Base-by-base conservation (phyloP, 30 jellyfish, hydroid and myxozoan genomes). In the Aurelia sp. region DNA sequence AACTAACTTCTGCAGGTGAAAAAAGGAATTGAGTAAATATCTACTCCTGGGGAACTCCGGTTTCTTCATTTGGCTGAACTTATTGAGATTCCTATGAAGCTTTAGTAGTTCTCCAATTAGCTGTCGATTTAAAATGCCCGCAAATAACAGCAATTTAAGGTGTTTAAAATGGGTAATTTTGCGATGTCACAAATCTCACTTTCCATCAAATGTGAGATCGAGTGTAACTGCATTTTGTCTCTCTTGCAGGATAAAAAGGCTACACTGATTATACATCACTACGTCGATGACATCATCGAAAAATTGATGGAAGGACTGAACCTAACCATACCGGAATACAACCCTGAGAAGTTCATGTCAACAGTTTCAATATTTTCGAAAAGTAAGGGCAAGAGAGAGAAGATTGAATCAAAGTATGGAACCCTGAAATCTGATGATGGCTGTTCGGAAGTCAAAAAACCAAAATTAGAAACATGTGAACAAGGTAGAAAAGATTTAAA, bases 211-310 rank as follows among this genome's bases (percentile, higher is more conserved):
- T 5, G 7, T 2, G 50, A 38, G 50, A 4, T 7, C 2, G 7
- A 7, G 0, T 30, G 1, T 19, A 17, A 18, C 9, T 31, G 20
- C 52, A 66, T 30, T 67, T 17, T 76, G 16, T 76, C 35, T 51
- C 13, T n/a, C 30, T 18, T 30, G 30, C 69, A 94, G 99, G 99
- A 94, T 81, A 94, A 89, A 86, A 89, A 89, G 53, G 99, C 99
- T 0, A 24, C 92, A 13, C 50, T 94, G 4, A 91, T 94, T 20
- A 84, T 94, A 27, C 99, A 94, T 80, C 81, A 97, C 17, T 94
- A 94, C 63, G 97, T 94, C 17, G 99, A 94, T 79, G 99, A 84
- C 74, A 89, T 94, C 69, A 94, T 94, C 95, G 92, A 84, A 74
- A 67, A 82, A 55, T 82, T 94, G 20, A 78, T 94, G 97, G 76